phyloP scores from a whole-genome alignment of 1,140 invertebrate genomes.

The Solen grandis region DNA sequence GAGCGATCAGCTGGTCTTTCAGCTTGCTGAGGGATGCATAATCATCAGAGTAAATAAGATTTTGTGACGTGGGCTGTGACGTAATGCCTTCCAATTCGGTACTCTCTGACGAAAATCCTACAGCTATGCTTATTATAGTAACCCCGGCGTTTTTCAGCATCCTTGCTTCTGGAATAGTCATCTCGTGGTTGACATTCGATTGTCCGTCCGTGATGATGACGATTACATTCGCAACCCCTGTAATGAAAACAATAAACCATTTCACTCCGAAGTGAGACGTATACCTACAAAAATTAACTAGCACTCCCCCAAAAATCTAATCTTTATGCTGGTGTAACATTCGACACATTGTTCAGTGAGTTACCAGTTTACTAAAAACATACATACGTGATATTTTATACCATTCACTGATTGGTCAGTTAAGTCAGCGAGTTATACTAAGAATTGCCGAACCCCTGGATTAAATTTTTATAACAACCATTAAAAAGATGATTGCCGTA shows the following conservation, averaged over 20 bases:
- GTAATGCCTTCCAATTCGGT: conserved; percentile 70
- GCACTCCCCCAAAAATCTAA: too few species aligned
- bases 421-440: too few species aligned
- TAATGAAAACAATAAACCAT: neutral
- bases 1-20: conserved; percentile 64
- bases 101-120: conserved; percentile 63
- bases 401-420: too few species aligned
- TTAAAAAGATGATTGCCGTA: too few species aligned
- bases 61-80: conserved; percentile 68
- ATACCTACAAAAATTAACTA: too few species aligned
- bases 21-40: conserved; percentile 68
- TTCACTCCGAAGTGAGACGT: too few species aligned
- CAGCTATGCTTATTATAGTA: conserved; percentile 72
- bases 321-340: too few species aligned
- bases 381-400: neutral
- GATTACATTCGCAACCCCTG: conserved; percentile 73
- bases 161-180: conserved; percentile 71
- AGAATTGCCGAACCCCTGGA: neutral
- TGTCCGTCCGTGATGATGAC: conserved; percentile 76
- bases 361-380: too few species aligned
- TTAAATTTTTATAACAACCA: neutral
- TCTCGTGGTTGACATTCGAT: conserved; percentile 71
- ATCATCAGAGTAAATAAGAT: conserved; percentile 70
- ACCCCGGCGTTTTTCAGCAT: conserved; percentile 67
- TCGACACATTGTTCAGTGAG: neutral